Base-by-base conservation (phyloP, 2,888 invertebrate genomes). In the Isoperla grammatica region DNA sequence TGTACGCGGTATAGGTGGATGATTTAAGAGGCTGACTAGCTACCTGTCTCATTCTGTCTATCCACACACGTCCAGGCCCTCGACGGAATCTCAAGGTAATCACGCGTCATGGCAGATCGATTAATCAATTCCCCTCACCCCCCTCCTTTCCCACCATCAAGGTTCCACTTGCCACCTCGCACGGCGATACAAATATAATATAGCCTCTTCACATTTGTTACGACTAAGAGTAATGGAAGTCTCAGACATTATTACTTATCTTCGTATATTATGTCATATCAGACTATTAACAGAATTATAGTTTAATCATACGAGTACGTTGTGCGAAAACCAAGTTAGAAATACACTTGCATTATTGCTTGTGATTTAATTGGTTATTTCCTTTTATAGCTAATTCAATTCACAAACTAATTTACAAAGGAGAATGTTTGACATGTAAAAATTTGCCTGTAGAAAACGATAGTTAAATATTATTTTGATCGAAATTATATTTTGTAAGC, bases 71-170 rank as follows among this genome's bases (percentile, higher is more conserved):
- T n/a, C 15, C 15, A 8, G 3, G 45, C 5, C 45, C 45, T 45
- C 45, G 15, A 17, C 42, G 59, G 59, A 59, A 59, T 56, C 60
- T 49, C 60, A 56, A 60, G 60, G 60, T 56, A 48, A 60, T 15
- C 55, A n/a, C 56, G 43, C 42, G 60, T 56, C 55, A 60, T 56
- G 60, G 29, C 46, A 49, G 19, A 42, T 60, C 58, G 48, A 61
- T 61, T 61, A 61, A 61, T 61, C 61, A 61, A 48, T 15, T 40
- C 29, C 57, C 40, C 39, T 46, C 40, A 17, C 40, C 58, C 58
- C 58, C 29, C 40, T 40, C 48, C 46, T 13, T 29, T 15, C 11
- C 9, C 4, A 45, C 12, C 4, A 45, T 45, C 17, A 12, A 9
- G 45, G 45, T 19, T 15, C 13, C 45, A 45, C 45, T 45, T 45